A percentile compares a stretch with the other conserved stretches of the same genome.
Evolutionary conservation across 1,140 invertebrate species (phyloP).

Genomic region (Formica selysi): DNA sequence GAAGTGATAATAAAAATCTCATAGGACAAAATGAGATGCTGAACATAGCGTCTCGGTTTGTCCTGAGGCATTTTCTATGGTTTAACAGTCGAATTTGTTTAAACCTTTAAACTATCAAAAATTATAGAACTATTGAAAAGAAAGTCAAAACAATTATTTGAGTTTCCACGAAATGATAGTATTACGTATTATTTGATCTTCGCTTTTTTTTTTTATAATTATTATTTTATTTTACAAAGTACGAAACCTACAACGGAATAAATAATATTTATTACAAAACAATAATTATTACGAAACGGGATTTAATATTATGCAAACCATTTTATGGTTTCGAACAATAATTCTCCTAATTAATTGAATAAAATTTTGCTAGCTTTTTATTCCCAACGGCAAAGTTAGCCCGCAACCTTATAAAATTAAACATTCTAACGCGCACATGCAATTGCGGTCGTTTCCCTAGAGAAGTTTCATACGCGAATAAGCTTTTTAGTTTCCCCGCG

Average conservation of each 20-base stretch:
- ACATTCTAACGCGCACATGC: conserved; percentile 41
- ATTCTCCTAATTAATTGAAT: conserved; percentile 35
- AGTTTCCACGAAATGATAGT: too few relatives aligned
- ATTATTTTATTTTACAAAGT: neutral
- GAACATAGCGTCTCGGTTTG: too few relatives aligned
- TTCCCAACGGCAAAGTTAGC: conserved; percentile 29
- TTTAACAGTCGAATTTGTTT: too few relatives aligned
- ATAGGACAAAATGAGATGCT: too few relatives aligned
- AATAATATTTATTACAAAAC: neutral
- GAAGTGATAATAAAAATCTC: too few relatives aligned
- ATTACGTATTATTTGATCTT: neutral
- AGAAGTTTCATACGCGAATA: conserved; percentile 20
- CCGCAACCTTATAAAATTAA: conserved; percentile 36
- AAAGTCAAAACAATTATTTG: too few relatives aligned
- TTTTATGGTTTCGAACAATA: neutral
- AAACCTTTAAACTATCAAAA: too few relatives aligned
- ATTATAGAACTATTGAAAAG: too few relatives aligned
- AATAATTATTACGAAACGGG: neutral
- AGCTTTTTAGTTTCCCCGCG: conserved; percentile 47
- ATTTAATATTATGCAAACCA: conserved; percentile 29
- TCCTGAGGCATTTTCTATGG: too few relatives aligned
- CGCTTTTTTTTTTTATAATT: neutral
- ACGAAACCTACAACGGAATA: neutral
- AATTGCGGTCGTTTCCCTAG: conserved; percentile 52
- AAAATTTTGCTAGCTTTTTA: conserved; percentile 48